Conservation (phyloP, 2,888 invertebrate species). For the Carabus problematicus region DNA sequence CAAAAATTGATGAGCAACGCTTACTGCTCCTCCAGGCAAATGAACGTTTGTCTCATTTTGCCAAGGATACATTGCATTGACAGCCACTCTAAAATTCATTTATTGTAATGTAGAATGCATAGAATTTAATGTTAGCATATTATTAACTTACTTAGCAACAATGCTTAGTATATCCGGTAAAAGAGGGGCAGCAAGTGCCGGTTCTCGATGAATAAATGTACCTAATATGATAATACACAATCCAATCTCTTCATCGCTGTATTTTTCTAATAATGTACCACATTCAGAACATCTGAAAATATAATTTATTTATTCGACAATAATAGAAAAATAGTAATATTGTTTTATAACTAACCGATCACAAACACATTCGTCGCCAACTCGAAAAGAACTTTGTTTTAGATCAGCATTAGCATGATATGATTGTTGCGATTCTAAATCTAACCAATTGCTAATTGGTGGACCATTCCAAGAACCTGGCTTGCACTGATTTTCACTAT, state of each 20-base stretch:
- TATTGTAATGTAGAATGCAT: background rate
- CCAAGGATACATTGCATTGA: constrained; percentile 85
- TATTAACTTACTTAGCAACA: constrained; percentile 76
- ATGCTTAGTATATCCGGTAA: constrained; percentile 89
- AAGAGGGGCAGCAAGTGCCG: constrained; percentile 91
- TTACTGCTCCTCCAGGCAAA: constrained; percentile 92
- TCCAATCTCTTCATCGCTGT: constrained; percentile 96
- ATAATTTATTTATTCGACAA: constrained; percentile 5
- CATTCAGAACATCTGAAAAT: constrained; percentile 80
- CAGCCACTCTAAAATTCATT: constrained; percentile 67
- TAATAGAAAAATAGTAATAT: constrained; percentile 19
- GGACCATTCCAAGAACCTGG: constrained; percentile 65
- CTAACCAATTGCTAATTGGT: constrained; percentile 47
- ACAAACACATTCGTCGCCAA: constrained; percentile 75
- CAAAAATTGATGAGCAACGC: constrained; percentile 96
- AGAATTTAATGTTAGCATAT: constrained; percentile 14
- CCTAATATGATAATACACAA: constrained; percentile 92
- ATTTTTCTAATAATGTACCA: constrained; percentile 86
- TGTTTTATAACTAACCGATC: constrained; percentile 61
- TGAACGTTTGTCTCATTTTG: constrained; percentile 87
- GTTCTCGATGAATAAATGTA: constrained; percentile 96
- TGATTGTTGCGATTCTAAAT: constrained; percentile 36
- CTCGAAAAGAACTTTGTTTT: constrained; percentile 69
- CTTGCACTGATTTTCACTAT: constrained; percentile 61
- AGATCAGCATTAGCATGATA: constrained; percentile 53